A percentile compares a stretch with the other conserved stretches of the same genome.
Evolutionary conservation across 2,888 invertebrate genomes (phyloP).

Genomic region (Eudemis profundana): DNA sequence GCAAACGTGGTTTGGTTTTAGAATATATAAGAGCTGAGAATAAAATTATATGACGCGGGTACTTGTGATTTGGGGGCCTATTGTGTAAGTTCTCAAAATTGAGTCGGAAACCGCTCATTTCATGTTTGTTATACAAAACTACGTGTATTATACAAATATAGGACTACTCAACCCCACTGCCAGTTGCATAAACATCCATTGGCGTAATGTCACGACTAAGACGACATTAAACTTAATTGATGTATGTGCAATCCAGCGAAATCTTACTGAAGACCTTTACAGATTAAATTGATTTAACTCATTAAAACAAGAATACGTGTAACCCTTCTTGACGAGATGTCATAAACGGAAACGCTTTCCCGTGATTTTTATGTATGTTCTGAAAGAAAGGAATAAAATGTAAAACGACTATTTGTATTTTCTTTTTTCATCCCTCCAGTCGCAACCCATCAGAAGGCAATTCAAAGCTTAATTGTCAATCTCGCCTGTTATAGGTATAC

Average conservation of each 20-base stretch:
- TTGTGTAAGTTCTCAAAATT: too few relatives aligned
- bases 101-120: too few relatives aligned
- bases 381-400: slow-evolving; percentile 6
- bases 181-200: too few relatives aligned
- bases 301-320: background rate
- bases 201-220: background rate
- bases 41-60: too few relatives aligned
- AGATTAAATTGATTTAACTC: background rate
- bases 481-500: too few relatives aligned
- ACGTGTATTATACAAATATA: too few relatives aligned
- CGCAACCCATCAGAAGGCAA: background rate
- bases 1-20: slow-evolving; percentile 10
- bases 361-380: background rate
- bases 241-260: background rate
- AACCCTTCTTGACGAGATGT: background rate
- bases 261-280: background rate
- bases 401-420: slow-evolving; percentile 4
- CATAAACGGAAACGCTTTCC: background rate
- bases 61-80: too few relatives aligned
- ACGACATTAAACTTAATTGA: background rate
- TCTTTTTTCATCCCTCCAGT: background rate
- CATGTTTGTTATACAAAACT: too few relatives aligned
- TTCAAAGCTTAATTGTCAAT: too few relatives aligned
- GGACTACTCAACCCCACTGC: too few relatives aligned
- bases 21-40: too few relatives aligned